Evolutionary conservation across 2,797 vertebrate species (phyloP), one percentile per base, ranked within the genome.

Genomic region (Gymnoscopelus microlampas): DNA sequence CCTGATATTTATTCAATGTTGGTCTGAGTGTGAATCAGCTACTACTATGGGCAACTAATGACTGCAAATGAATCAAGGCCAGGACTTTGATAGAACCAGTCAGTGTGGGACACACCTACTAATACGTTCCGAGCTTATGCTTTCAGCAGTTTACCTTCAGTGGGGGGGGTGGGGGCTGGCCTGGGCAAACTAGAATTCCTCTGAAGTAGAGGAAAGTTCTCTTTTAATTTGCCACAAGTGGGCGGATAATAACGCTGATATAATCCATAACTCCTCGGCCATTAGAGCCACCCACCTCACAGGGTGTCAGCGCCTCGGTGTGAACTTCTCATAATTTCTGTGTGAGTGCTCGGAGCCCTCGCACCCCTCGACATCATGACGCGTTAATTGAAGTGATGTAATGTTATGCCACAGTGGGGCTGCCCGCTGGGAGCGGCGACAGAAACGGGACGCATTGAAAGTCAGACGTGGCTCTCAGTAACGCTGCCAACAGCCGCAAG

Each of bases 311-410:
- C 62, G 53, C 59, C 80, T 53, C 70, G 15, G 12, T 62, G 74
- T 77, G 78, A 85, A 88, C 81, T 58, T 66, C 68, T 57, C 15
- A 53, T 57, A 66, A 32, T 62, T 60, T 78, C 73, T 76, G 74
- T 77, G 78, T 65, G 67, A 70, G 55, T 70, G 63, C 73, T 68
- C 32, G 2, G 65, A 78, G 68, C 81, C 79, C 67, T 73, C 14
- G 56, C 32, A 49, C 74, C 75, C 80, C 82, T 85, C 71, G 74
- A 77, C 66, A 77, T 53, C 66, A 77, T 53, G 66, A 82, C 70
- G 69, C 15, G 26, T 81, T 91, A 87, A 89, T 81, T 86, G 76
- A 87, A 85, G 78, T 91, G 90, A 93, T 84, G 91, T 91, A 87
- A 91, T 88, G 84, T 88, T 81, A 77, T 74, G 84, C 84, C 80